Base-by-base conservation (phyloP, 2,888 invertebrate species). In the Drosophila meridionalis region DNA sequence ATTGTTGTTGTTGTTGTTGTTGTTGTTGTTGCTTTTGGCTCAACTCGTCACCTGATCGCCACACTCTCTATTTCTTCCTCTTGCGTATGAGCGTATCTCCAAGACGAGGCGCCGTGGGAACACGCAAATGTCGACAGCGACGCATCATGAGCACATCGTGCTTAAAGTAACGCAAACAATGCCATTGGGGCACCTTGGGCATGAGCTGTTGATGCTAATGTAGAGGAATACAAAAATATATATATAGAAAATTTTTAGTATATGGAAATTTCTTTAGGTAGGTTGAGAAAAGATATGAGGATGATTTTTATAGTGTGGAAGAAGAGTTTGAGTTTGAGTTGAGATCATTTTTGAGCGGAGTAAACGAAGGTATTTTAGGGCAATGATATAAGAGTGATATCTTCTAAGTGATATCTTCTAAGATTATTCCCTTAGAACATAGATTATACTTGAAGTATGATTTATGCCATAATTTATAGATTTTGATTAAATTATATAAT, bases 141-240 rank as follows among this genome's bases (percentile, higher is more conserved):
- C 96, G 95, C 86, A 97, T 96, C 79, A 96, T 93, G 65, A 92
- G 84, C 32, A 92, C 83, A 84, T 97, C 96, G 89, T 96, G 96
- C 87, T 96, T 96, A 73, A 97, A 94, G 93, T 97, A 97, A 79
- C 97, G 94, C 93, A 97, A 94, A 92, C 97, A 97, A 92, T 97
- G 97, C 96, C 96, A 97, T 91, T 97, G 97, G 1, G 97, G 97
- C 69, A 97, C 95, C 93, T 96, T 95, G 76, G 95, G 94, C 96
- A 97, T 96, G 64, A 90, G 76, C 81, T 96, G 95, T 58, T 96
- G 93, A 43, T 96, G 95, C 95, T 97, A 90, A 9, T 32, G 0
- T 34, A 28, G 11, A 43, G 20, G 11, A 56, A 32, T 6, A 28
- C 9, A 52, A 47, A 34, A 47, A 47, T 34, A 45, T 36, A 43